A percentile compares a stretch with the other conserved stretches of the same genome.
Conservation (phyloP, 2,113 vertebrate species). For the Anoplopoma fimbria region DNA sequence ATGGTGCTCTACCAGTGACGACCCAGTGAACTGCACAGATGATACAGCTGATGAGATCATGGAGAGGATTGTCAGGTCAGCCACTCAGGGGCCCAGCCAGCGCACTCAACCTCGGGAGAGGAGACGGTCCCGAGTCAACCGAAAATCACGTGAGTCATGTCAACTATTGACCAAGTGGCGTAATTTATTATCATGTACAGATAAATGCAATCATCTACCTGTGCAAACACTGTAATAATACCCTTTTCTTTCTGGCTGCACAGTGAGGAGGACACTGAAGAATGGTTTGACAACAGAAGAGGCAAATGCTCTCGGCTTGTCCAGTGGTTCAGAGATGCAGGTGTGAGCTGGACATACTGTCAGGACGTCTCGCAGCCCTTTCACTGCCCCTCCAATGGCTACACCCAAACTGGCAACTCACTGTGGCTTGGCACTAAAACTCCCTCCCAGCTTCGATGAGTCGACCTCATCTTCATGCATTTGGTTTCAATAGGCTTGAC, state of each 20-base stretch:
- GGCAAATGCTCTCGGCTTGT: slow-evolving; percentile 93
- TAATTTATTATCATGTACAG: background rate
- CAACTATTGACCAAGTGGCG: background rate
- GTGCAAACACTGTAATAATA: background rate
- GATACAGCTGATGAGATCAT: slow-evolving; percentile 98
- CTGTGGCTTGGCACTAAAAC: slow-evolving; percentile 23
- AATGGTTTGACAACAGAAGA: slow-evolving; percentile 94
- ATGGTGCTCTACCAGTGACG: slow-evolving; percentile 87
- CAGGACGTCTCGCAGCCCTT: slow-evolving; percentile 48
- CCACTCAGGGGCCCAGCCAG: slow-evolving; percentile 95
- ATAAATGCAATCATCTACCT: background rate
- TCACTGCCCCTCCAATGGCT: slow-evolving; percentile 72
- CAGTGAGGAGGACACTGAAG: slow-evolving; percentile 97
- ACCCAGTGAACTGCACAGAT: slow-evolving; percentile 88
- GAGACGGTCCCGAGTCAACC: slow-evolving; percentile 92
- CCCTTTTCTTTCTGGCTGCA: background rate
- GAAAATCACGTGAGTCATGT: slow-evolving; percentile 92
- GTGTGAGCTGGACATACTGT: slow-evolving; percentile 84
- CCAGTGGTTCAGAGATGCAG: slow-evolving; percentile 93
- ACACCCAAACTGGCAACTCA: slow-evolving; percentile 33
- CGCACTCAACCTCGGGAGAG: slow-evolving; percentile 92
- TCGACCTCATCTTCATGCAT: slow-evolving; percentile 55
- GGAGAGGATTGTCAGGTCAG: slow-evolving; percentile 97
- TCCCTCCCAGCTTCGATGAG: slow-evolving; percentile 52
- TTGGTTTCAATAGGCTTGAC: slow-evolving; percentile 45